Percentiles rank a stretch among this genome's conserved stretches.
These are phyloP conservation scores for Caenorhabditis brenneri DNA, from an alignment of 1,140 invertebrate species.

Conservation along the genomic window DNA sequence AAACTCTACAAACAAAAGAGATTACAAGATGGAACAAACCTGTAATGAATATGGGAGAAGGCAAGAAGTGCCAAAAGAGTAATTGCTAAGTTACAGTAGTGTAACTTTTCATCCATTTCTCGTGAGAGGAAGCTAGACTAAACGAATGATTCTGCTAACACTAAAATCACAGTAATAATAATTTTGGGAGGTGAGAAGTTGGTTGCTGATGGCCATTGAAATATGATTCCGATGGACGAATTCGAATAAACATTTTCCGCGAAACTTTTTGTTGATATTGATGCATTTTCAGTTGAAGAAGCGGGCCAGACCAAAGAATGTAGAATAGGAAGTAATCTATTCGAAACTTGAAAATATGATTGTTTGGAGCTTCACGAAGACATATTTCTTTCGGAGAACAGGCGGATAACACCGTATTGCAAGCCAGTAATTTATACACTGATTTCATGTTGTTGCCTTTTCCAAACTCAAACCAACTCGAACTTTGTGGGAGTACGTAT, in stretches of 20 bases:
- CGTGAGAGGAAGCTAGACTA: background rate
- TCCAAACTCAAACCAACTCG: too few species aligned
- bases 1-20: background rate
- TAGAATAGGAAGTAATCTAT: background rate
- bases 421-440: too few species aligned
- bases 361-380: too few species aligned
- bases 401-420: too few species aligned
- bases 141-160: background rate
- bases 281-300: background rate
- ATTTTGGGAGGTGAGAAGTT: background rate
- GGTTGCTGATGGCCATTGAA: background rate
- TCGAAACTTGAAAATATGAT: too few species aligned
- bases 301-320: background rate
- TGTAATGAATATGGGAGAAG: constrained; percentile 40
- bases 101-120: background rate
- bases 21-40: background rate
- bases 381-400: too few species aligned
- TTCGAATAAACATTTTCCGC: constrained; percentile 10
- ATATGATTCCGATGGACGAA: background rate
- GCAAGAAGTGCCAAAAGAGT: background rate
- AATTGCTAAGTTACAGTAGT: constrained; percentile 6
- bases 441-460: too few species aligned
- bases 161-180: background rate
- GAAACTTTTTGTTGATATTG: constrained; percentile 37
- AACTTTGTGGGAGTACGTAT: too few species aligned